phyloP scores from a whole-genome alignment of 2,797 vertebrate species.

The Lutjanus argentimaculatus region DNA sequence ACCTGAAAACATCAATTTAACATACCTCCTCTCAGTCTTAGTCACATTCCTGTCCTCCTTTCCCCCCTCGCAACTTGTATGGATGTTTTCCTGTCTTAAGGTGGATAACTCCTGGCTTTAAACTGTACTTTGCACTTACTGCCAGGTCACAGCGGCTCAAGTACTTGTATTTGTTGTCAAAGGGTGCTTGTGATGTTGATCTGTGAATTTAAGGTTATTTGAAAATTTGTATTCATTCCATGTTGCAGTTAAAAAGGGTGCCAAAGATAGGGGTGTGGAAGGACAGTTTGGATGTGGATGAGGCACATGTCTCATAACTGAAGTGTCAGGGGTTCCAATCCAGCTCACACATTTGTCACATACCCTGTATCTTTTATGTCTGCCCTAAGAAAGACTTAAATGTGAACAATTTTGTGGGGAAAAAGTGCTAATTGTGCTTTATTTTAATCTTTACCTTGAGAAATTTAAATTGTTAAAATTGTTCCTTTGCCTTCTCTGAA shows the following conservation, averaged over 20 bases:
- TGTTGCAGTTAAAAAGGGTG: not conserved
- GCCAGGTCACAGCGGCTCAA: not conserved
- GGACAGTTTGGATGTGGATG: not conserved
- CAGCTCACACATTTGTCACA: conserved; percentile 18
- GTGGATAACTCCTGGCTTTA: not conserved
- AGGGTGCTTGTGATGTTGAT: not conserved
- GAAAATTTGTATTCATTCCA: not conserved
- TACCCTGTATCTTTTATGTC: not conserved
- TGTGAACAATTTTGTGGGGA: no score
- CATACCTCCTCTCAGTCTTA: conserved; percentile 1
- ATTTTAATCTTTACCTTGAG: no score
- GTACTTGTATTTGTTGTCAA: not conserved
- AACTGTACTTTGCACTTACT: not conserved
- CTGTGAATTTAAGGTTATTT: not conserved
- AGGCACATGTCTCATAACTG: not conserved
- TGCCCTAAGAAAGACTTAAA: not conserved
- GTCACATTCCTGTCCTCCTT: not conserved
- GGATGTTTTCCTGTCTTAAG: conserved; percentile 17
- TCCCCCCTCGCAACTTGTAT: not conserved
- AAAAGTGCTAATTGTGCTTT: not conserved
- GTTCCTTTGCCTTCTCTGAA: not conserved
- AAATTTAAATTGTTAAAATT: not conserved
- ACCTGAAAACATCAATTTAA: conserved; percentile 26
- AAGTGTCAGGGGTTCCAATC: not conserved
- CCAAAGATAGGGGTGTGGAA: not conserved